Percentiles rank a stretch among this genome's conserved stretches.
Evolutionary conservation across 1,140 invertebrate genomes (phyloP).

Genomic region (Eumaeus atala): DNA sequence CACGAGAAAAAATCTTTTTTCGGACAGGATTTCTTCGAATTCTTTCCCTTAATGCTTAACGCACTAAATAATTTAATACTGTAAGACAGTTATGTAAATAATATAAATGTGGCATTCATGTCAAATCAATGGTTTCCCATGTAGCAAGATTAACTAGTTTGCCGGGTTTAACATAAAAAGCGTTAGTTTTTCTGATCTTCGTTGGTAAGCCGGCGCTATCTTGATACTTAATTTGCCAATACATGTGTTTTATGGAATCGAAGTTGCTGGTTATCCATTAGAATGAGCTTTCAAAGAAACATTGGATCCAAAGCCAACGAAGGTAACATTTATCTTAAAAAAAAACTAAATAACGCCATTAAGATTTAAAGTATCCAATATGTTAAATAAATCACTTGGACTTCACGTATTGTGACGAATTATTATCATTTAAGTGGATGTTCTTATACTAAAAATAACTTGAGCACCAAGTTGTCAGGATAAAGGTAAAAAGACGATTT

Average conservation of each 20-base stretch:
- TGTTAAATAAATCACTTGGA: conserved; percentile 12
- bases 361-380: conserved; percentile 20
- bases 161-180: conserved; percentile 23
- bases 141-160: conserved; percentile 29
- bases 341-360: conserved; percentile 25
- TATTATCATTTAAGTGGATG: conserved; percentile 13
- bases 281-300: conserved; percentile 27
- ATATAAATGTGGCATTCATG: conserved; percentile 1
- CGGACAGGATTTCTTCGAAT: too few species aligned
- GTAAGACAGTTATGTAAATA: background rate
- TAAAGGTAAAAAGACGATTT: conserved; percentile 4
- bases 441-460: conserved; percentile 2
- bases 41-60: too few species aligned
- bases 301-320: conserved; percentile 17
- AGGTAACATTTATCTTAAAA: conserved; percentile 23
- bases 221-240: too few species aligned
- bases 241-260: background rate
- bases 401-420: conserved; percentile 2
- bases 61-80: too few species aligned
- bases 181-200: conserved; percentile 23
- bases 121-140: conserved; percentile 26
- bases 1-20: too few species aligned
- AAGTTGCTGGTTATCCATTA: conserved; percentile 13
- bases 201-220: background rate
- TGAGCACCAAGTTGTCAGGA: background rate